Conservation (phyloP, 1,140 invertebrate genomes). For the Leptinotarsa undecemlineata region DNA sequence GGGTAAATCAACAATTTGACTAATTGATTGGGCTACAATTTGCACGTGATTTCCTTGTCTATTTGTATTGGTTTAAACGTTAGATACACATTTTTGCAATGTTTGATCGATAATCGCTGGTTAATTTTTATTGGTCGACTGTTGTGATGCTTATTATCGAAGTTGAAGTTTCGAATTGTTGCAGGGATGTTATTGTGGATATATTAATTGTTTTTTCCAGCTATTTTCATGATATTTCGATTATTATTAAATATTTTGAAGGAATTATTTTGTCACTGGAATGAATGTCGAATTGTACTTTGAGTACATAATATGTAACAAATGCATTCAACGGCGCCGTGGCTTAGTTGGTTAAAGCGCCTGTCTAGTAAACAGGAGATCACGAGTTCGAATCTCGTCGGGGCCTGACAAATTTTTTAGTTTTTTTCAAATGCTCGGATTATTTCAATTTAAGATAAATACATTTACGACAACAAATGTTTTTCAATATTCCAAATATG, state of each 20-base stretch:
- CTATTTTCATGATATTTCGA: too few relatives aligned
- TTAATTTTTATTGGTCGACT: too few relatives aligned
- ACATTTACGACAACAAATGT: too few relatives aligned
- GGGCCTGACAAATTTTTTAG: constrained; percentile 49
- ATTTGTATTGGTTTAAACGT: neutral
- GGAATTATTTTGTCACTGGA: too few relatives aligned
- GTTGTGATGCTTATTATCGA: too few relatives aligned
- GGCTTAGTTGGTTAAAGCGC: constrained; percentile 64
- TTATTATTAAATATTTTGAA: too few relatives aligned
- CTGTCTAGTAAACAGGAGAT: constrained; percentile 64
- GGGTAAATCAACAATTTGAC: neutral
- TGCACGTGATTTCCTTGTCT: constrained; percentile 13
- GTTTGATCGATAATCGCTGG: neutral
- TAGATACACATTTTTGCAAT: neutral
- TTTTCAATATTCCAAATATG: too few relatives aligned
- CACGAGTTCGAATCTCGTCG: constrained; percentile 61
- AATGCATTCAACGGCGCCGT: constrained; percentile 52
- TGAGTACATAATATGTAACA: neutral
- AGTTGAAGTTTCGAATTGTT: too few relatives aligned
- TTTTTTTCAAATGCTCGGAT: neutral
- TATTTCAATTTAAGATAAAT: too few relatives aligned
- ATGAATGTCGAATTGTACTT: too few relatives aligned
- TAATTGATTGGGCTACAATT: constrained; percentile 4
- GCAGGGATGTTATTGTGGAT: too few relatives aligned
- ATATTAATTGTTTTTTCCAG: too few relatives aligned